Conservation (phyloP, 2,888 invertebrate species). For the Electrophaes corylata region DNA sequence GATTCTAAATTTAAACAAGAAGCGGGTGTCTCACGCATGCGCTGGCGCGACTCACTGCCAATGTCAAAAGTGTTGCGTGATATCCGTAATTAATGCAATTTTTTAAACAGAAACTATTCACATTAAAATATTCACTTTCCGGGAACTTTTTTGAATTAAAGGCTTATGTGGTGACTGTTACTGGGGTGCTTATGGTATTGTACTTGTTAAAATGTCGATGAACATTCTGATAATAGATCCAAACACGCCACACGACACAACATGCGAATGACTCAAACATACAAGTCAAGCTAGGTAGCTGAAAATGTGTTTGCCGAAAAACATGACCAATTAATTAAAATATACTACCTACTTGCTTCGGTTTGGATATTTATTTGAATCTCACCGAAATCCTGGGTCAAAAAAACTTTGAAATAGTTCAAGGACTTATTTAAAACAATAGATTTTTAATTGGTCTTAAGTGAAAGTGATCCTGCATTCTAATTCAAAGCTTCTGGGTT, state of each 20-base stretch:
- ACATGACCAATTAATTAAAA: not conserved
- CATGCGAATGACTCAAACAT: constrained; percentile 40
- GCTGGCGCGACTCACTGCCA: constrained; percentile 55
- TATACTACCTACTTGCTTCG: too few relatives aligned
- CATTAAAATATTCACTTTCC: constrained; percentile 29
- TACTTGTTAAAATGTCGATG: constrained; percentile 31
- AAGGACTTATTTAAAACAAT: too few relatives aligned
- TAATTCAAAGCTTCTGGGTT: too few relatives aligned
- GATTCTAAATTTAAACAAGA: constrained; percentile 76
- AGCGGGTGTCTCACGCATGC: constrained; percentile 73
- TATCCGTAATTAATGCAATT: constrained; percentile 24
- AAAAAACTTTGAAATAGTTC: too few relatives aligned
- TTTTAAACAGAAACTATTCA: constrained; percentile 24
- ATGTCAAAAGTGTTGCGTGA: constrained; percentile 55
- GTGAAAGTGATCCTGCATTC: too few relatives aligned
- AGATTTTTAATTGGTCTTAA: too few relatives aligned
- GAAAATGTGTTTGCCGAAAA: not conserved
- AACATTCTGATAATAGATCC: constrained; percentile 36
- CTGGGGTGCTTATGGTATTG: constrained; percentile 22
- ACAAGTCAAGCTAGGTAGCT: too few relatives aligned
- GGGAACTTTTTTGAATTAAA: constrained; percentile 30
- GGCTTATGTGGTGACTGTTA: constrained; percentile 38
- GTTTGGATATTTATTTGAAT: not conserved
- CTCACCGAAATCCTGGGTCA: too few relatives aligned
- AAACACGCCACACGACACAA: constrained; percentile 10